Percentiles rank a stretch among this genome's conserved stretches.
These are phyloP conservation scores for Carcharodon carcharias DNA, from an alignment of 2,797 vertebrate genomes.

Conservation along the genomic window DNA sequence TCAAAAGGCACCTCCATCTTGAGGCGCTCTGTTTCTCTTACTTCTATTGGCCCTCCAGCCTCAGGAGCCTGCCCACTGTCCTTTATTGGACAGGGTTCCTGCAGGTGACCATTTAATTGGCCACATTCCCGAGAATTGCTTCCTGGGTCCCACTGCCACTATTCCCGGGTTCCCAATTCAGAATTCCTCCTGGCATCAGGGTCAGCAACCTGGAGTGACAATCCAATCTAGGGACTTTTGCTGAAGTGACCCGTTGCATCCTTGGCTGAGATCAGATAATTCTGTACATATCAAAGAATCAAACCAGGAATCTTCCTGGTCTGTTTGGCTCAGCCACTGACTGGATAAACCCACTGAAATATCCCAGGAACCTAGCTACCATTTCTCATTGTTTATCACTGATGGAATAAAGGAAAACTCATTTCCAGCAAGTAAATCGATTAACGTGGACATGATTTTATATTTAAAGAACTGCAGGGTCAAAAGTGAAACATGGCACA, in stretches of 20 bases:
- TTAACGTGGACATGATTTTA: conserved; percentile 40
- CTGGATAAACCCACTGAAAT: neutral
- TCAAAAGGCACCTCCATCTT: no score
- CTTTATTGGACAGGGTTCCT: no score
- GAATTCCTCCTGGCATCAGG: no score
- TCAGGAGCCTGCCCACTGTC: no score
- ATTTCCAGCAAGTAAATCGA: conserved; percentile 31
- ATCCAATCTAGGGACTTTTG: neutral
- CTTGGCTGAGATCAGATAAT: neutral
- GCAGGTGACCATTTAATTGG: no score
- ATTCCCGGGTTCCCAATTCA: no score
- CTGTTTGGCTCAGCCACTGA: neutral
- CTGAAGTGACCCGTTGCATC: neutral
- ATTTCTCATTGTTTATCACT: conserved; percentile 19
- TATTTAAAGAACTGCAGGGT: conserved; percentile 26
- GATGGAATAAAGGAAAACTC: neutral
- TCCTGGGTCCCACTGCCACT: no score
- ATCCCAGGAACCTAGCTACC: neutral
- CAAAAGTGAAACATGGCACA: neutral
- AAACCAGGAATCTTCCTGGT: neutral
- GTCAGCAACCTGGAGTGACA: no score
- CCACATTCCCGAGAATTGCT: no score
- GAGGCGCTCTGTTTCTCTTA: no score
- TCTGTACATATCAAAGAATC: neutral
- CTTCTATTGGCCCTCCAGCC: no score